These are phyloP conservation scores for Taxidea taxus DNA, from an alignment of 2,113 vertebrate genomes.

Conservation along the genomic window DNA sequence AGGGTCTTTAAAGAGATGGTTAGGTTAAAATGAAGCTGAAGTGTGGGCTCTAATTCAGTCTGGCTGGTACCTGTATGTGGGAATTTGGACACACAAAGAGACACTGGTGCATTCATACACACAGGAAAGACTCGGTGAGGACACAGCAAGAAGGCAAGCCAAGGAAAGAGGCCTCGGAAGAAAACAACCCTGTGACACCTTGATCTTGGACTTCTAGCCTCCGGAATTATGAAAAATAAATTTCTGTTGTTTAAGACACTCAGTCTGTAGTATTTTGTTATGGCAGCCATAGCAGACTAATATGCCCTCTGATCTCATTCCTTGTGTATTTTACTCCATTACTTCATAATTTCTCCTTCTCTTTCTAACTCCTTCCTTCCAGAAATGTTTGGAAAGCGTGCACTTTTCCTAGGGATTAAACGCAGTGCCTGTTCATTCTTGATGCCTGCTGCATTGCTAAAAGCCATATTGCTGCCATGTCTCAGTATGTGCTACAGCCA, in stretches of 20 bases:
- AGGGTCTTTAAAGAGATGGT: not conserved
- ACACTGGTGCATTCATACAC: accelerated
- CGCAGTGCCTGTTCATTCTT: not conserved
- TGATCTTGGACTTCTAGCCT: not conserved
- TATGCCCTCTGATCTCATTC: not conserved
- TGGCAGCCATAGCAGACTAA: not conserved
- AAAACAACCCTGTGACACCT: not conserved
- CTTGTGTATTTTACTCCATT: not conserved
- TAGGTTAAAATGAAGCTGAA: not conserved
- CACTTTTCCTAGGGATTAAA: not conserved
- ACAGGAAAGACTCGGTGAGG: not conserved
- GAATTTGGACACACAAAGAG: not conserved
- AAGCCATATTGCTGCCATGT: not conserved
- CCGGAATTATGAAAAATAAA: not conserved
- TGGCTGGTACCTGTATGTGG: not conserved
- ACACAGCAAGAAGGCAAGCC: not conserved
- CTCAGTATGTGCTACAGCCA: not conserved
- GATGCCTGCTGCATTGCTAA: no score
- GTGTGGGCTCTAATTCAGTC: not conserved
- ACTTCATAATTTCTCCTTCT: not conserved
- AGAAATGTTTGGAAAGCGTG: not conserved
- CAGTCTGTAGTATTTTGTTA: not conserved
- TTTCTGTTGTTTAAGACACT: not conserved
- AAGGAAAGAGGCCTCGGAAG: not conserved
- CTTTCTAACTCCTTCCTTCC: not conserved